phyloP scores from a whole-genome alignment of 2,888 invertebrate genomes.

The Nyleta sp. region DNA sequence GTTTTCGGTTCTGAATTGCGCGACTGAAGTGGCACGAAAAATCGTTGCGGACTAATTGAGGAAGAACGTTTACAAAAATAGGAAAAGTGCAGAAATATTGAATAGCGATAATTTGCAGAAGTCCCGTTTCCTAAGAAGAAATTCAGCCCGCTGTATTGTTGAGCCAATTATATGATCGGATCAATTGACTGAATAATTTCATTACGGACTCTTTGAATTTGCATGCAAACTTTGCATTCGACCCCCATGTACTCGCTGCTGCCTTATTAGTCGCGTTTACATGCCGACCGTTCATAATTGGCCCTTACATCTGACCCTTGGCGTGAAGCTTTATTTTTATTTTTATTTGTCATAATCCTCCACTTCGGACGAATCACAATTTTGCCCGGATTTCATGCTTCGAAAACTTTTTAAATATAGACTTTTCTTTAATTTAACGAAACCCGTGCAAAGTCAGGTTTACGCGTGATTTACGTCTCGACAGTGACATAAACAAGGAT shows the following conservation, averaged over 20 bases:
- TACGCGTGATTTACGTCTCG: conserved; percentile 15
- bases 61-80: too few species aligned
- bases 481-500: conserved; percentile 18
- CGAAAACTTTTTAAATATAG: neutral
- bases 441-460: too few species aligned
- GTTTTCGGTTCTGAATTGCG: too few species aligned
- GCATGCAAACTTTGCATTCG: conserved; percentile 10
- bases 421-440: too few species aligned
- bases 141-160: neutral
- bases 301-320: neutral
- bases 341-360: conserved; percentile 4
- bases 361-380: neutral
- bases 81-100: too few species aligned
- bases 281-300: conserved; percentile 17
- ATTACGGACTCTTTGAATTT: conserved; percentile 16
- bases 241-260: neutral
- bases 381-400: neutral
- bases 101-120: too few species aligned
- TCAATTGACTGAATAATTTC: conserved; percentile 12
- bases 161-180: conserved; percentile 11
- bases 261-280: conserved; percentile 27
- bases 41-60: too few species aligned
- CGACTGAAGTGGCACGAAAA: too few species aligned
- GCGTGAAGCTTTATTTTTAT: neutral
- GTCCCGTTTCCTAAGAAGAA: too few species aligned